A percentile compares a stretch with the other conserved stretches of the same genome.
phyloP scores from a whole-genome alignment of 2,113 vertebrate species.

The Lanius collurio region DNA sequence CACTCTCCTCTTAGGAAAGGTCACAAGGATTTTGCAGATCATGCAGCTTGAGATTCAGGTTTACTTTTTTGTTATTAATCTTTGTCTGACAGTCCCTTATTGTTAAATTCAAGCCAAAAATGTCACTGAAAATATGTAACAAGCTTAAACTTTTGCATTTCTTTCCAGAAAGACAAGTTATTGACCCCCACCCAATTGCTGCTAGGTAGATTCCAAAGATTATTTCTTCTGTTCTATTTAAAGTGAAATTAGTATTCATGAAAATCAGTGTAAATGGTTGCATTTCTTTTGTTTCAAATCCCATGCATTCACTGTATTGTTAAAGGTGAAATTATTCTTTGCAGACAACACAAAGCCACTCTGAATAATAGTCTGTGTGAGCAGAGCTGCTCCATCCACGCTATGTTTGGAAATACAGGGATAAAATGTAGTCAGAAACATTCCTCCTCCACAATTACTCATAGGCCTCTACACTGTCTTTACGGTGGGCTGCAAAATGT shows the following conservation, averaged over 20 bases:
- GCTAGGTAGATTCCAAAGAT: neutral
- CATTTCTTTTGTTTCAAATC: neutral
- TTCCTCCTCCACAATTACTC: constrained; percentile 34
- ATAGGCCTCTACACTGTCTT: neutral
- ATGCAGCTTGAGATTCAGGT: neutral
- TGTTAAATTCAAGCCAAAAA: neutral
- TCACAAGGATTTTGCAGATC: neutral
- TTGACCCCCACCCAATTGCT: neutral
- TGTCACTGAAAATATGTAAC: neutral
- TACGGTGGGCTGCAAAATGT: neutral
- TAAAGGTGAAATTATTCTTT: neutral
- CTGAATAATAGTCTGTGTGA: neutral
- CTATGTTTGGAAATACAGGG: neutral
- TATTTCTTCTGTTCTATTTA: neutral
- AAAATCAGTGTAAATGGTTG: neutral
- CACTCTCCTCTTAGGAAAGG: neutral
- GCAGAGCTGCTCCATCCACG: neutral
- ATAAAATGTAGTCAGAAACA: constrained; percentile 13
- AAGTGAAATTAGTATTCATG: neutral
- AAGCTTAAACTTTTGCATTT: neutral
- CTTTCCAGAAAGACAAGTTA: neutral
- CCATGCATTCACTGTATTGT: neutral
- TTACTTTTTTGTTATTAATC: neutral
- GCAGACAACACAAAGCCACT: neutral
- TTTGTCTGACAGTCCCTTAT: neutral